These are phyloP conservation scores for Oncorhynchus tshawytscha DNA, from an alignment of 2,113 vertebrate genomes.

Conservation along the genomic window DNA sequence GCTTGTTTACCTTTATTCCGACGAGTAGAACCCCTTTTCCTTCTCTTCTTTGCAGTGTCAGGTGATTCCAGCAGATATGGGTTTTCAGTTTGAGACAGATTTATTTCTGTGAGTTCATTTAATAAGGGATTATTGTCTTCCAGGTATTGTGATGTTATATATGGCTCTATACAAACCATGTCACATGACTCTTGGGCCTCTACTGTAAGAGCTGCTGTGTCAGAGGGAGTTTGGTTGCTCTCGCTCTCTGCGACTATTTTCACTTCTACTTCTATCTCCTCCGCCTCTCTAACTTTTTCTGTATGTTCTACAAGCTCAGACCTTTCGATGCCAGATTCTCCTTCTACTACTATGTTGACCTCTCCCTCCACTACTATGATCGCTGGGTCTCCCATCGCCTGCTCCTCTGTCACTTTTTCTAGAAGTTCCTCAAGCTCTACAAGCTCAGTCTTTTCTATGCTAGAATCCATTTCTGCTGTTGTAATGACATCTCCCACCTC, in stretches of 20 bases:
- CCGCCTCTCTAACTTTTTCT: neutral
- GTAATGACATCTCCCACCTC: neutral
- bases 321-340: neutral
- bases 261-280: no score
- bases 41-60: neutral
- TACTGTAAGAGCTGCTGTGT: no score
- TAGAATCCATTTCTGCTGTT: neutral
- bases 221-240: neutral
- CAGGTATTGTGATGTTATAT: neutral
- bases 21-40: constrained; percentile 20
- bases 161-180: neutral
- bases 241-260: neutral
- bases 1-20: neutral
- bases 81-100: no score
- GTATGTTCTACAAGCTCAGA: neutral
- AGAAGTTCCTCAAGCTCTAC: no score
- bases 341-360: no score
- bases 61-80: neutral
- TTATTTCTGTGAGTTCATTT: no score
- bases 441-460: neutral
- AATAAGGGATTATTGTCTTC: no score
- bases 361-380: neutral
- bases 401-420: neutral
- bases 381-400: neutral
- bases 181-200: neutral